These are phyloP conservation scores for Abrostola tripartita DNA, from an alignment of 2,888 invertebrate species.

Conservation along the genomic window DNA sequence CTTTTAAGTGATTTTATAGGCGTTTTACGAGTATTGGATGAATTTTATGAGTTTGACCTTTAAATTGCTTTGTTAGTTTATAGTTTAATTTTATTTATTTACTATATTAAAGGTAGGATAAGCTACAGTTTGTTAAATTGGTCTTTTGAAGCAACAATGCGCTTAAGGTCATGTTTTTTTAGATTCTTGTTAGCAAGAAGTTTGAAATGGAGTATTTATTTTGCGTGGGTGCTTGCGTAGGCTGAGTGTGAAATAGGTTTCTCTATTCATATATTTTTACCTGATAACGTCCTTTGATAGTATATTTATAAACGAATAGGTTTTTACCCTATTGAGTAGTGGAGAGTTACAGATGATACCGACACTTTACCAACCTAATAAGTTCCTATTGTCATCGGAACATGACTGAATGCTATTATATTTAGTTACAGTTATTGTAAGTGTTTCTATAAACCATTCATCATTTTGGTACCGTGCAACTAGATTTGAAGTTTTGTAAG, in stretches of 20 bases:
- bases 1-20: constrained; percentile 36
- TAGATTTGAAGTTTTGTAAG: too few relatives aligned
- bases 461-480: too few relatives aligned
- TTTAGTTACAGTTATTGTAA: too few relatives aligned
- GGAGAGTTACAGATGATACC: background rate
- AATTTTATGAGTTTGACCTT: constrained; percentile 31
- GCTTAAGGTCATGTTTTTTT: too few relatives aligned
- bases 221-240: background rate
- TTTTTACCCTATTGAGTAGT: constrained; percentile 21
- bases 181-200: too few relatives aligned
- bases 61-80: constrained; percentile 11
- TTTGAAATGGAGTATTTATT: background rate
- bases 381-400: background rate
- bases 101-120: background rate
- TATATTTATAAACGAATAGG: constrained; percentile 12
- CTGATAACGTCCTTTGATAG: background rate
- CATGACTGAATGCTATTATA: too few relatives aligned
- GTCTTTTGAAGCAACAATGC: too few relatives aligned
- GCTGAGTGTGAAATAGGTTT: background rate
- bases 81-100: constrained; percentile 11
- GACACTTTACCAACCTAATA: background rate
- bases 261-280: constrained; percentile 6
- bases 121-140: background rate
- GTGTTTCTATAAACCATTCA: too few relatives aligned
- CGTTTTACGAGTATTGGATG: constrained; percentile 45